phyloP scores from a whole-genome alignment of 2,888 invertebrate genomes.

The Hermaeophaga mercurialis region DNA sequence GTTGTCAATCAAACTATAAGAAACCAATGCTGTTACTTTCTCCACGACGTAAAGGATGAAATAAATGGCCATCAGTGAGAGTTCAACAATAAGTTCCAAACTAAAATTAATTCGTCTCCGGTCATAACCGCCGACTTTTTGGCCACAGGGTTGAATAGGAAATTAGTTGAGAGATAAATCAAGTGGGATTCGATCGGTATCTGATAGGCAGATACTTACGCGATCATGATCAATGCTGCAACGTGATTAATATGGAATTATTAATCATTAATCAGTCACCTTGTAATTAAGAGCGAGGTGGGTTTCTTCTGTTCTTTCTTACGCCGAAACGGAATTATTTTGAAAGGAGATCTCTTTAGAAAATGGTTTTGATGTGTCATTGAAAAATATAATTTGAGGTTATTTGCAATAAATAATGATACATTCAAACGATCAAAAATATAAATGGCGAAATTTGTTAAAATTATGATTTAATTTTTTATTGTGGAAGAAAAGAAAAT shows the following conservation, averaged over 20 bases:
- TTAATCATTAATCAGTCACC: constrained; percentile 56
- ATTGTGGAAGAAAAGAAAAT: too few species aligned
- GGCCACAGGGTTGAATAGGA: constrained; percentile 50
- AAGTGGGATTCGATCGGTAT: constrained; percentile 46
- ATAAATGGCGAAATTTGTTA: too few species aligned
- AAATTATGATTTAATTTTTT: too few species aligned
- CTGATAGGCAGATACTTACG: constrained; percentile 46
- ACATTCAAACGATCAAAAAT: too few species aligned
- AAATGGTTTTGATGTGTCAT: too few species aligned
- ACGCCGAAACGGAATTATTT: background rate
- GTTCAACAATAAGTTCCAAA: background rate
- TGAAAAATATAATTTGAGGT: too few species aligned
- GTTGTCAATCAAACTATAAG: too few species aligned
- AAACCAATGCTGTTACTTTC: too few species aligned
- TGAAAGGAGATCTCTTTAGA: constrained; percentile 11
- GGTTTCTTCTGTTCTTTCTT: constrained; percentile 24
- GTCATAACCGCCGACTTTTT: constrained; percentile 29
- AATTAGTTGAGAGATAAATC: constrained; percentile 53
- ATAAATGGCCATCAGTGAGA: background rate
- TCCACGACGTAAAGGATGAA: too few species aligned
- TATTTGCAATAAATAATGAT: too few species aligned
- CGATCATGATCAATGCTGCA: constrained; percentile 54
- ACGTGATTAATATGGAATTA: constrained; percentile 55
- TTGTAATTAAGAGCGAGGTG: constrained; percentile 51
- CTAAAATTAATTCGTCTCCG: background rate